Conservation (phyloP, 2,113 vertebrate genomes). For the Oreochromis spilurus region DNA sequence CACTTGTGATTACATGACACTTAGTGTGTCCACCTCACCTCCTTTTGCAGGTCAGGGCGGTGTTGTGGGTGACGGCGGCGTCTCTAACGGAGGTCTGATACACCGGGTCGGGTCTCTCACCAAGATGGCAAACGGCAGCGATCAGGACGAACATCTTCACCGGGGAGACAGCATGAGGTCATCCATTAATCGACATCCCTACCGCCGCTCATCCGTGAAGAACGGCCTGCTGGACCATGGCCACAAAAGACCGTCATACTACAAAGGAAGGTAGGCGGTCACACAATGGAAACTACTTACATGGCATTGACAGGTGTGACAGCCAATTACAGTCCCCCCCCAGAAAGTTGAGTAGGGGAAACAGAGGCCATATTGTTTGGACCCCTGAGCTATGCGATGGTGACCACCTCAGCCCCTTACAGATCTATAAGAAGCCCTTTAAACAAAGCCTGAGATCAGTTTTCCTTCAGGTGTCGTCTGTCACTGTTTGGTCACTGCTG, state of each 20-base stretch:
- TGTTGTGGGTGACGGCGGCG: not conserved
- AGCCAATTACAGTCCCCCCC: not conserved
- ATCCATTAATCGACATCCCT: slow-evolving; percentile 26
- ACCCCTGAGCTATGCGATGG: not conserved
- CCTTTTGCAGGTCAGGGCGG: slow-evolving; percentile 16
- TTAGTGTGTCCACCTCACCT: not conserved
- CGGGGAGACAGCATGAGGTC: slow-evolving; percentile 32
- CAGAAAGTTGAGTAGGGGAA: not conserved
- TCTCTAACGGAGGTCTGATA: slow-evolving; percentile 53
- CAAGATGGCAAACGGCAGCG: slow-evolving; percentile 42
- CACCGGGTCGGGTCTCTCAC: slow-evolving; percentile 56
- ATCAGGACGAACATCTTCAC: slow-evolving; percentile 9
- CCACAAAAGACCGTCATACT: slow-evolving; percentile 20
- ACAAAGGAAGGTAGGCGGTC: slow-evolving; percentile 27
- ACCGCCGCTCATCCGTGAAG: slow-evolving; percentile 14
- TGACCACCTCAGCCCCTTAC: not conserved
- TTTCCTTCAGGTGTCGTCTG: not conserved
- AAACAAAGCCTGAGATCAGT: not conserved
- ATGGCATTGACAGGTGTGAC: not conserved
- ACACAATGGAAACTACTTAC: fast-evolving
- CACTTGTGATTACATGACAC: not conserved
- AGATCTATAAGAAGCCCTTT: not conserved
- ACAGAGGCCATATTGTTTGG: not conserved
- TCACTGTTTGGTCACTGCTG: not conserved
- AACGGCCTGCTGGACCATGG: slow-evolving; percentile 25